These are phyloP conservation scores for Tiliqua scincoides DNA, from an alignment of 2,113 vertebrate genomes.

Conservation along the genomic window DNA sequence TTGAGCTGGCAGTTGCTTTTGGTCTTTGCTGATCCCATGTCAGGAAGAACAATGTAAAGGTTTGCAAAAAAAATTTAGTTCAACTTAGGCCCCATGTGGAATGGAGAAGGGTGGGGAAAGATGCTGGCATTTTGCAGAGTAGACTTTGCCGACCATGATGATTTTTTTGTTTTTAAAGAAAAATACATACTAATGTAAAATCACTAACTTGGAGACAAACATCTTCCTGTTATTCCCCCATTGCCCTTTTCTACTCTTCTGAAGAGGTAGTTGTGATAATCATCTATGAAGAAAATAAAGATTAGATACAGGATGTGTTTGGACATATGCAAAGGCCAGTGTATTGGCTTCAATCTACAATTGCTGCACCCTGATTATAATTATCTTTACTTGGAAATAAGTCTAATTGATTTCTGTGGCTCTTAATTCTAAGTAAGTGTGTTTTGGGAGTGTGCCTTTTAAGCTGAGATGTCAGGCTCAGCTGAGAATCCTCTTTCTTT, in stretches of 20 bases:
- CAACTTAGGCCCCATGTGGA: conserved; percentile 67
- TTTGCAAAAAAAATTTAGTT: conserved; percentile 81
- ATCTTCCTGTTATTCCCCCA: conserved; percentile 6
- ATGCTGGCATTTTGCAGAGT: conserved; percentile 41
- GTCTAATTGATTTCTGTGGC: not conserved
- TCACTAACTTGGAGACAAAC: not conserved
- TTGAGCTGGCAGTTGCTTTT: conserved; percentile 84
- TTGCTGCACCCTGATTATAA: not conserved
- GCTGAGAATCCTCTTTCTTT: not conserved
- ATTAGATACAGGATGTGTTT: not conserved
- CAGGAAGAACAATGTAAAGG: conserved; percentile 90
- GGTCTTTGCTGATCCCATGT: conserved; percentile 86
- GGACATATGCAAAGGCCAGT: not conserved
- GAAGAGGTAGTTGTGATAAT: fast-evolving
- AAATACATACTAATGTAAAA: not conserved
- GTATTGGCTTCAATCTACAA: not conserved
- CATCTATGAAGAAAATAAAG: not conserved
- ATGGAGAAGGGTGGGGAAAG: conserved; percentile 64
- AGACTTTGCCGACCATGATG: conserved; percentile 18
- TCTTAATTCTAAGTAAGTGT: not conserved
- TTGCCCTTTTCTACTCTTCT: not conserved
- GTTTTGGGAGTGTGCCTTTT: not conserved
- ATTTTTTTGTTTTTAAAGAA: not conserved
- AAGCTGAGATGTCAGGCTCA: not conserved
- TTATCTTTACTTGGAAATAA: not conserved